These are phyloP conservation scores for Tipula unca DNA, from an alignment of 2,888 invertebrate genomes.

Conservation along the genomic window DNA sequence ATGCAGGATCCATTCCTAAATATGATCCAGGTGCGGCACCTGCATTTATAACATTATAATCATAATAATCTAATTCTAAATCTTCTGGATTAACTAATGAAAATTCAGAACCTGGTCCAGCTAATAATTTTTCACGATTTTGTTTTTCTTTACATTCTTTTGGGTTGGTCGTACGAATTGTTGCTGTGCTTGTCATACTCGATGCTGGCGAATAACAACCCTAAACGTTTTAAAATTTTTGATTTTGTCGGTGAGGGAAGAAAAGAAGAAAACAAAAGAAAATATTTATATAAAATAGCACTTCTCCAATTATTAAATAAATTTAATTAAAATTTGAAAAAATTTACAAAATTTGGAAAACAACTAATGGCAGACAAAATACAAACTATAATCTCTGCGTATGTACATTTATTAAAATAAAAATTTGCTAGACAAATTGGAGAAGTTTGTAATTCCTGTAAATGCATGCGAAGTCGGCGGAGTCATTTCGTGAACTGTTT, in stretches of 20 bases:
- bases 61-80: conserved; percentile 79
- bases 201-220: conserved; percentile 64
- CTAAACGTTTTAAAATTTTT: conserved; percentile 35
- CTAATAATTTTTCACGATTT: conserved; percentile 60
- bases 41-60: conserved; percentile 77
- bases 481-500: too few species aligned
- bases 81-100: conserved; percentile 66
- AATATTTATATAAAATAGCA: background rate
- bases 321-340: background rate
- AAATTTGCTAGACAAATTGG: background rate
- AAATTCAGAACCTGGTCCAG: conserved; percentile 65
- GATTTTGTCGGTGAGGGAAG: conserved; percentile 19
- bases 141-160: conserved; percentile 72
- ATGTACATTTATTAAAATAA: background rate
- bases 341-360: background rate
- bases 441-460: background rate
- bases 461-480: background rate
- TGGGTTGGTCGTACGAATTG: conserved; percentile 55
- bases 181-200: conserved; percentile 57
- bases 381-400: background rate
- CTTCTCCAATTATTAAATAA: background rate
- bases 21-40: conserved; percentile 80
- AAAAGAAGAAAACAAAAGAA: conserved; percentile 21
- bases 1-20: conserved; percentile 82
- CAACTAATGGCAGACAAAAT: background rate